These are phyloP conservation scores for Trinorchestia longiramus DNA, from an alignment of 1,140 invertebrate species.

Conservation along the genomic window DNA sequence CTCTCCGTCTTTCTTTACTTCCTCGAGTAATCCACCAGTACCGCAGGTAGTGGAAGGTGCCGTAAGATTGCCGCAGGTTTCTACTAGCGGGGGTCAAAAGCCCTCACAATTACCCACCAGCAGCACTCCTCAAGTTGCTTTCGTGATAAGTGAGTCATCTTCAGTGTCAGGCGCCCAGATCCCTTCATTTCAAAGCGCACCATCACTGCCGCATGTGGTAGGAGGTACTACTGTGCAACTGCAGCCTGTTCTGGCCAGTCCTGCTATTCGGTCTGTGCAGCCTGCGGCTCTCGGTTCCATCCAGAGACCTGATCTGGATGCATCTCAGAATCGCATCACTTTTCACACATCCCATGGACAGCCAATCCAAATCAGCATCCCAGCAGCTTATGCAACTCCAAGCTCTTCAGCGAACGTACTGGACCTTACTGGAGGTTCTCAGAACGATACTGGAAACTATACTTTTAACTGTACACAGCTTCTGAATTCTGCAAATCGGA, in stretches of 20 bases:
- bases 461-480: background rate
- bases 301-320: background rate
- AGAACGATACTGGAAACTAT: background rate
- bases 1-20: slow-evolving; percentile 58
- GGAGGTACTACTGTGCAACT: background rate
- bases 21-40: background rate
- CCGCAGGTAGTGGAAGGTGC: background rate
- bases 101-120: background rate
- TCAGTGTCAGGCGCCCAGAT: background rate
- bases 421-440: background rate
- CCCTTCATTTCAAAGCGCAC: background rate
- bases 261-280: background rate
- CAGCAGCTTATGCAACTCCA: background rate
- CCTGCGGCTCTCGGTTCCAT: background rate
- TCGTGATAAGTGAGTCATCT: background rate
- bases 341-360: slow-evolving; percentile 4
- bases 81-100: background rate
- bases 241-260: background rate
- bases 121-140: background rate
- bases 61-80: background rate
- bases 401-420: background rate
- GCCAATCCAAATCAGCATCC: slow-evolving; percentile 42
- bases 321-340: background rate
- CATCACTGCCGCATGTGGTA: background rate
- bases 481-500: background rate